Evolutionary conservation across 2,888 invertebrate genomes (phyloP).

Genomic region (Tyria jacobaeae): DNA sequence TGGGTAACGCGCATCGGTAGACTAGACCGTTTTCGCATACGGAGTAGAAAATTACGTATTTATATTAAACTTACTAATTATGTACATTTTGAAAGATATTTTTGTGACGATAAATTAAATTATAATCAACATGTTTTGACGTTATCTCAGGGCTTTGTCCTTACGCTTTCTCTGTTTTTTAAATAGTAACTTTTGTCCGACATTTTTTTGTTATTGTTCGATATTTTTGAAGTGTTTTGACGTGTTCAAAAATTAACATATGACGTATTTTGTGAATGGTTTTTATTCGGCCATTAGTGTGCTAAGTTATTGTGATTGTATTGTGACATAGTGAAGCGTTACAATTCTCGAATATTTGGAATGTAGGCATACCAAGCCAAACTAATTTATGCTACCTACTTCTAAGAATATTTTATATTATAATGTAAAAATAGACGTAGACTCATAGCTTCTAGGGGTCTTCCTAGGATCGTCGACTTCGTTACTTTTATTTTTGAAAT

Average conservation of each 20-base stretch:
- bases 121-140: slow-evolving; percentile 51
- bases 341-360: slow-evolving; percentile 1
- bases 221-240: not conserved
- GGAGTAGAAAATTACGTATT: slow-evolving; percentile 65
- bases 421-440: slow-evolving; percentile 10
- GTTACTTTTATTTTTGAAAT: not conserved
- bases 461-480: slow-evolving; percentile 4
- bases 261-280: not conserved
- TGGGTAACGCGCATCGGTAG: slow-evolving; percentile 64
- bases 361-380: not conserved
- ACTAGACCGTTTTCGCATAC: slow-evolving; percentile 62
- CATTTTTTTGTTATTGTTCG: not conserved
- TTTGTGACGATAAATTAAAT: slow-evolving; percentile 57
- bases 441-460: slow-evolving; percentile 11
- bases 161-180: slow-evolving; percentile 4
- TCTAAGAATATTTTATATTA: slow-evolving; percentile 14
- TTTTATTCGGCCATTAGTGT: slow-evolving; percentile 9
- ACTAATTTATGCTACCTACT: slow-evolving; percentile 13
- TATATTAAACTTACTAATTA: slow-evolving; percentile 76
- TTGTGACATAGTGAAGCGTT: slow-evolving; percentile 4
- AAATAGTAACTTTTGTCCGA: slow-evolving; percentile 3
- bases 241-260: slow-evolving; percentile 2
- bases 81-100: slow-evolving; percentile 67
- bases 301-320: slow-evolving; percentile 9
- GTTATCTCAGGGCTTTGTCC: slow-evolving; percentile 24